Evolutionary conservation across 2,888 invertebrate species (phyloP).

Genomic region (Ceriagrion tenellum): DNA sequence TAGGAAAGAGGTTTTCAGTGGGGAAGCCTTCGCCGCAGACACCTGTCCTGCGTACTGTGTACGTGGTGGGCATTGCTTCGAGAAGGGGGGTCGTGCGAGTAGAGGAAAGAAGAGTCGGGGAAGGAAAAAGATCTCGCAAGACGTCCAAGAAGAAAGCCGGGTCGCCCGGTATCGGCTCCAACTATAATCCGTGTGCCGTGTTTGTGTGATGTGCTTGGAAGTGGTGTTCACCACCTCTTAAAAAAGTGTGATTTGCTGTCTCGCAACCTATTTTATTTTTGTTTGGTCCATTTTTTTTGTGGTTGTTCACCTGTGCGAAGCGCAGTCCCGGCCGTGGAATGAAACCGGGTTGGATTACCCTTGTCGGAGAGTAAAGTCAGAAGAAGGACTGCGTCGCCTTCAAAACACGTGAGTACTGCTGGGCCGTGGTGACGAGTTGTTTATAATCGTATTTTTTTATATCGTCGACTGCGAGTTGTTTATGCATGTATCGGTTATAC

Average conservation of each 20-base stretch:
- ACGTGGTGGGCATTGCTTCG: slow-evolving; percentile 4
- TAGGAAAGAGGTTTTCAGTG: no score
- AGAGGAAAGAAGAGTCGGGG: background rate
- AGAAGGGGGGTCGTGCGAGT: background rate
- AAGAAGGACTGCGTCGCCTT: slow-evolving; percentile 33
- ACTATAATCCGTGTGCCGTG: background rate
- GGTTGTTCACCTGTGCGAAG: slow-evolving; percentile 25
- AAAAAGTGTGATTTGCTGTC: background rate
- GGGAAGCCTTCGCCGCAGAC: background rate
- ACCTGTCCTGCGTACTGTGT: slow-evolving; percentile 33
- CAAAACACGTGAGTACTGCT: background rate
- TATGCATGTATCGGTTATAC: no score
- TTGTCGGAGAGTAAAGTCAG: slow-evolving; percentile 25
- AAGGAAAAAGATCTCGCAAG: no score
- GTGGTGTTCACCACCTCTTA: background rate
- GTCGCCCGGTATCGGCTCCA: background rate
- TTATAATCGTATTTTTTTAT: background rate
- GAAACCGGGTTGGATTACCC: slow-evolving; percentile 29
- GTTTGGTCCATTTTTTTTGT: background rate
- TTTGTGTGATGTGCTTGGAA: background rate
- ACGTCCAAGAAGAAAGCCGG: background rate
- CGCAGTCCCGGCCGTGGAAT: slow-evolving; percentile 28
- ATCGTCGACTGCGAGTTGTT: no score
- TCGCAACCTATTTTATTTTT: background rate
- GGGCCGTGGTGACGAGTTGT: background rate